These are phyloP conservation scores for Caretta caretta DNA, from an alignment of 2,113 vertebrate genomes.

Conservation along the genomic window DNA sequence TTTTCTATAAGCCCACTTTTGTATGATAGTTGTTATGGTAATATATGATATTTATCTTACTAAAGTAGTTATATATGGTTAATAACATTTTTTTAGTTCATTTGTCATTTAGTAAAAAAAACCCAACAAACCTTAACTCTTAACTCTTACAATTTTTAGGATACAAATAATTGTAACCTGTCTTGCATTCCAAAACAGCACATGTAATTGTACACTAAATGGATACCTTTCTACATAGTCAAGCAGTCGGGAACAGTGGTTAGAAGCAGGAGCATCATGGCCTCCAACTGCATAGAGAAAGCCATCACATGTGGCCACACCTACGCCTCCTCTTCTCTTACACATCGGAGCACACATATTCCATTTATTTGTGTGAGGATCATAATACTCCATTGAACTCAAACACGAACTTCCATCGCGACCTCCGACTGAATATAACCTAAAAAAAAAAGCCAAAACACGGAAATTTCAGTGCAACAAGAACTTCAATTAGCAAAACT, in stretches of 20 bases:
- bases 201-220: background rate
- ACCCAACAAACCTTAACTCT: no score
- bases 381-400: slow-evolving; percentile 87
- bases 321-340: slow-evolving; percentile 85
- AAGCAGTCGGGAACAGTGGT: slow-evolving; percentile 82
- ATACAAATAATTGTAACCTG: background rate
- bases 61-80: background rate
- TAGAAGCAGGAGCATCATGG: slow-evolving; percentile 85
- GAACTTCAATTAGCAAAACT: background rate
- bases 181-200: background rate
- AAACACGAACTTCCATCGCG: slow-evolving; percentile 85
- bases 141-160: background rate
- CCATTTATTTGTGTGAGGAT: slow-evolving; percentile 87
- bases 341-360: slow-evolving; percentile 86
- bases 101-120: background rate
- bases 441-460: slow-evolving; percentile 57
- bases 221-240: slow-evolving; percentile 85
- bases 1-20: background rate
- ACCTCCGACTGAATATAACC: slow-evolving; percentile 85
- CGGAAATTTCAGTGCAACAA: background rate
- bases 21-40: background rate
- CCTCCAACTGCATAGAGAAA: slow-evolving; percentile 86
- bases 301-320: slow-evolving; percentile 83
- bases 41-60: background rate
- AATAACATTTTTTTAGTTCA: background rate